Base-by-base conservation (phyloP, 1,140 invertebrate species). In the Penaeus japonicus region DNA sequence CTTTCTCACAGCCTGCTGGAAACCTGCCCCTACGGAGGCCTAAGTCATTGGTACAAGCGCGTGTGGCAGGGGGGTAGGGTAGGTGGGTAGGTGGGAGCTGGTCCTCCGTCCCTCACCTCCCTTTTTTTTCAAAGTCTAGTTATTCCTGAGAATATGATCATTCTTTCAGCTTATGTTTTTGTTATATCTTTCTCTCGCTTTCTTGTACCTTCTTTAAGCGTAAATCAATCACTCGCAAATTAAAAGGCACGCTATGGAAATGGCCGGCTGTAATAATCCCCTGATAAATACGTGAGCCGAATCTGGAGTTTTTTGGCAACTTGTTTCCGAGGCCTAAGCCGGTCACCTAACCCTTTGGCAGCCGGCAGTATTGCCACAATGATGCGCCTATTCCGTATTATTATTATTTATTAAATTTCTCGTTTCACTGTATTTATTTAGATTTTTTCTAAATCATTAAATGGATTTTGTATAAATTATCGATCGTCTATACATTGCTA, bases 231-330 rank as follows among this genome's bases (percentile, higher is more conserved):
- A 39, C 59, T 55, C 80, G 84, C 47, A 85, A 75, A 84, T 35
- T 84, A 62, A 84, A 65, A 18, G 82, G 70, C 82, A 65, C 32
- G 82, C 30, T 84, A 84, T 84, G 82, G 62, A 84, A 65, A 84
- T 59, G 35, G 59, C 35, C 57, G 82, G 70, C 59, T 84, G 82
- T 57, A 62, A 84, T 62, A 18, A 39, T 62, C 53, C 53, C 47
- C n/a, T 30, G 62, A 59, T 20, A 79, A 35, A 30, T 47, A 62
- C 75, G 70, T 79, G 54, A 20, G 54, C 54, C 55, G 84, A 79
- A 86, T 86, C 75, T 86, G 84, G 84, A 65, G 84, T 78, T 80
- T 80, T 80, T 47, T 79, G 84, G 84, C 84, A 86, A 86, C 75
- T 79, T 80, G 54, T 62, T 86, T 47, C 75, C 80, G 5, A 86